phyloP scores from a whole-genome alignment of 2,113 vertebrate genomes.

The Rhynchopsitta pachyrhyncha region DNA sequence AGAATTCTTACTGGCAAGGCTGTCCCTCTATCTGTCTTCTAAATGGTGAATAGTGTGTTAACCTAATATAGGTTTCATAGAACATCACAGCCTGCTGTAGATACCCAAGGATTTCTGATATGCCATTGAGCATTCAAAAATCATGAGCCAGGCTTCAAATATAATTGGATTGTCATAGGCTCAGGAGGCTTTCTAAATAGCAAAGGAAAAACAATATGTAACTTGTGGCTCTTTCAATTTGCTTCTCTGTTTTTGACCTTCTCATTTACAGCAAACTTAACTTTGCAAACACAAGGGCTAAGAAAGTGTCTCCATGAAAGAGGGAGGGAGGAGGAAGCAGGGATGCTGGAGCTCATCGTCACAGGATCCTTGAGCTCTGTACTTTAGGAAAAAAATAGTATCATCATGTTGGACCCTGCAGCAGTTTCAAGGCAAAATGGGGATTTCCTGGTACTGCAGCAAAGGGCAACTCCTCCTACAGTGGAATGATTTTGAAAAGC shows the following conservation, averaged over 20 bases:
- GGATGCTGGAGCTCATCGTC: not conserved
- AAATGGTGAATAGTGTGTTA: not conserved
- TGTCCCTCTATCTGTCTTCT: not conserved
- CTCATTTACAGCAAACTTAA: not conserved
- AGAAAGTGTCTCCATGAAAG: not conserved
- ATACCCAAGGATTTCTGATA: not conserved
- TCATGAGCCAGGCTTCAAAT: not conserved
- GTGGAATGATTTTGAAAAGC: not conserved
- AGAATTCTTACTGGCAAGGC: not conserved
- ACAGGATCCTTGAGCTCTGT: not conserved
- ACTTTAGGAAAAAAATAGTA: not conserved
- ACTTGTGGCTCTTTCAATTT: not conserved
- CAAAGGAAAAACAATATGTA: not conserved
- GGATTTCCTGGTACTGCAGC: slow-evolving; percentile 1
- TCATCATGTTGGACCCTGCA: not conserved
- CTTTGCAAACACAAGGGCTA: not conserved
- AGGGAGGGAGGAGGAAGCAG: not conserved
- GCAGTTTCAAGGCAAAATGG: slow-evolving; percentile 14
- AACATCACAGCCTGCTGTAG: not conserved
- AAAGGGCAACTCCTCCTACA: not conserved
- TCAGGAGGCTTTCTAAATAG: not conserved
- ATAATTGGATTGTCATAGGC: slow-evolving; percentile 8
- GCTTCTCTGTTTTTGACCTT: not conserved
- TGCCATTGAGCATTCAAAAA: not conserved
- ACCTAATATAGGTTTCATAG: not conserved